phyloP scores from a whole-genome alignment of 2,888 invertebrate species.

The Cordylochernes scorpioides region DNA sequence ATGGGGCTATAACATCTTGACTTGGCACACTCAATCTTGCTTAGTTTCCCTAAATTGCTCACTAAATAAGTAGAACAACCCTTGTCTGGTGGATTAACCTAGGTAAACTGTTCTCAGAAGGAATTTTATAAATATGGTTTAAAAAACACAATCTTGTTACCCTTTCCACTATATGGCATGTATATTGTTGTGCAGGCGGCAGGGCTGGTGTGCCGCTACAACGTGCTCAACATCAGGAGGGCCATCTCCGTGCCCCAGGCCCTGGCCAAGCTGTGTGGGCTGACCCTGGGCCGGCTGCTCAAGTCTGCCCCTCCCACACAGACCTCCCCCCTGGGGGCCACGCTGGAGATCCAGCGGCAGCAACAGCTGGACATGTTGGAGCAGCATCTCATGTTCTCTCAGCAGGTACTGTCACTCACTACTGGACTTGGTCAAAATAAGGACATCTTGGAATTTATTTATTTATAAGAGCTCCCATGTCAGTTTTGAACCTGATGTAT shows the following conservation, averaged over 20 bases:
- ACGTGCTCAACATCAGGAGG: constrained; percentile 22
- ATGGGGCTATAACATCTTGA: no score
- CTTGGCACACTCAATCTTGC: no score
- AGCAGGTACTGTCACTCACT: constrained; percentile 23
- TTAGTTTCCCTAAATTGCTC: no score
- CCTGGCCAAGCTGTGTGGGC: constrained; percentile 19
- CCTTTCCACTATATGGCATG: neutral
- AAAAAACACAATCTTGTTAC: neutral
- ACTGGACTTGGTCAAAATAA: no score
- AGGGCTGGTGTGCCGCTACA: constrained; percentile 24
- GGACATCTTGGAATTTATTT: no score
- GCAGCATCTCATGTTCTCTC: no score
- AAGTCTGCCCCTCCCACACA: constrained; percentile 22
- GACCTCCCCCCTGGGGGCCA: constrained; percentile 25
- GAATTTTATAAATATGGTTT: no score
- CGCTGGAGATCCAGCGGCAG: constrained; percentile 27
- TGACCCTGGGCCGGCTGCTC: constrained; percentile 23
- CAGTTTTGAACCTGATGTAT: no score
- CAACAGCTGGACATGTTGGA: constrained; percentile 27
- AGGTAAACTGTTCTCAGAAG: no score
- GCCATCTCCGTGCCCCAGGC: constrained; percentile 22
- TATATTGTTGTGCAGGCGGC: constrained; percentile 19
- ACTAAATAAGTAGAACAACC: no score
- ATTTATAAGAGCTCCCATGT: no score
- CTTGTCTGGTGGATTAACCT: no score